Percentiles rank a stretch among this genome's conserved stretches.
phyloP scores from a whole-genome alignment of 2,113 vertebrate genomes.

The Tetraodon nigroviridis region DNA sequence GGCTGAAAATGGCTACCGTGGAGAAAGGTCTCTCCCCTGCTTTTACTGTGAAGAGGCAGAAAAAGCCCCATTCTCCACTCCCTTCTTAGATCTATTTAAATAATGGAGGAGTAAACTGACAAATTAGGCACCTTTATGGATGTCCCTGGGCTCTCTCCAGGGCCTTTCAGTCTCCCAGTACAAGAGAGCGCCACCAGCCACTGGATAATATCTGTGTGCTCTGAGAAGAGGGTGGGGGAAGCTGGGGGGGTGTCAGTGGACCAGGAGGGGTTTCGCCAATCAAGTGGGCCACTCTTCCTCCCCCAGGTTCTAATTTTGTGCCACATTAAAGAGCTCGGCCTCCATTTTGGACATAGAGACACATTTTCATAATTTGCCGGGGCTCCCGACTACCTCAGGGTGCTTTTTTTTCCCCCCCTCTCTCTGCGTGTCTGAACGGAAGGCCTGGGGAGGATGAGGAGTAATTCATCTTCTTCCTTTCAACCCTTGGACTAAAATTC shows the following conservation, averaged over 20 bases:
- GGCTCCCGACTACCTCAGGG: constrained; percentile 66
- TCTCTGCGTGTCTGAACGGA: constrained; percentile 65
- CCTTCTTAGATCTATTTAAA: constrained; percentile 76
- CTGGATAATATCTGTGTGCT: constrained; percentile 74
- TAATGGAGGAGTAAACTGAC: constrained; percentile 79
- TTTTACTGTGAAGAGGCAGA: constrained; percentile 56
- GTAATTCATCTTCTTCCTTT: constrained; percentile 69
- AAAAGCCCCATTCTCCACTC: constrained; percentile 67
- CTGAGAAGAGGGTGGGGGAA: constrained; percentile 46
- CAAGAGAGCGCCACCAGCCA: constrained; percentile 68
- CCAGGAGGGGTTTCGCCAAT: constrained; percentile 78
- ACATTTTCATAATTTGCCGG: constrained; percentile 81
- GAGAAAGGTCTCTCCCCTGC: constrained; percentile 71
- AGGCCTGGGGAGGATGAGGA: constrained; percentile 68
- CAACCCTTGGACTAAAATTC: constrained; percentile 59
- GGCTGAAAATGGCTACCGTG: constrained; percentile 74
- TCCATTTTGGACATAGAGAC: constrained; percentile 78
- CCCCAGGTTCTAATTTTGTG: constrained; percentile 83
- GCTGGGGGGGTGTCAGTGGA: constrained; percentile 43
- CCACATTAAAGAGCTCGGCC: constrained; percentile 80
- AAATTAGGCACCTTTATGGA: constrained; percentile 79
- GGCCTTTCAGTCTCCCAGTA: constrained; percentile 63
- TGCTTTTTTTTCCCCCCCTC: constrained; percentile 52
- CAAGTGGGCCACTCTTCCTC: constrained; percentile 74
- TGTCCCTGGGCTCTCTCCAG: constrained; percentile 68